A percentile compares a stretch with the other conserved stretches of the same genome.
phyloP scores from a whole-genome alignment of 2,888 invertebrate genomes.

The Acanthosepion pharaonis region DNA sequence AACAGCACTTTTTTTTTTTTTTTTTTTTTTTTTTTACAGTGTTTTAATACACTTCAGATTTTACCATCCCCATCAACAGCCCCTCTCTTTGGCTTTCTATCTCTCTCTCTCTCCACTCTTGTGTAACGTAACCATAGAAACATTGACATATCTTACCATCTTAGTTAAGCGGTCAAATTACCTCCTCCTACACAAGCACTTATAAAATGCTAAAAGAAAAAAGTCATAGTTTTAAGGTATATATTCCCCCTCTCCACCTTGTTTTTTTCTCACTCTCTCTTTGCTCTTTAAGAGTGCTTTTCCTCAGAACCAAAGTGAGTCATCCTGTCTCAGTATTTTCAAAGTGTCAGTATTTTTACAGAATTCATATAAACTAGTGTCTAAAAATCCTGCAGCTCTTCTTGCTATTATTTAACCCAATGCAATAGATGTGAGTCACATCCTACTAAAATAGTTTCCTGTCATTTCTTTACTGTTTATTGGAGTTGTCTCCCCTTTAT shows the following conservation, averaged over 20 bases:
- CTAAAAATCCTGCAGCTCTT: not conserved
- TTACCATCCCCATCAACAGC: not conserved
- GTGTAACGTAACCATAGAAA: constrained; percentile 23
- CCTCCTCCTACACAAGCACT: constrained; percentile 15
- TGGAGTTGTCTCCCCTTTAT: not conserved
- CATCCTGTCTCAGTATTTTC: constrained; percentile 2
- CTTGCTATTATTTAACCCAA: not conserved
- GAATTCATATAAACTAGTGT: not conserved
- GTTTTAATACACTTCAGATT: constrained; percentile 12
- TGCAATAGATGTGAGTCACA: not conserved
- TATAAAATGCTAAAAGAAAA: not conserved
- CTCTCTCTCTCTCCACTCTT: not conserved
- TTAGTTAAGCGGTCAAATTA: not conserved
- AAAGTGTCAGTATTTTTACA: not conserved
- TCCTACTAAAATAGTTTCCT: not conserved
- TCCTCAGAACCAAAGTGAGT: not conserved
- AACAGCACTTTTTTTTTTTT: not conserved
- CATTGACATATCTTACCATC: constrained; percentile 15
- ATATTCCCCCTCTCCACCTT: not conserved
- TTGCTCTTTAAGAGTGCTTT: not conserved
- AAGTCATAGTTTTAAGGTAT: not conserved
- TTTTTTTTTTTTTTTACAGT: not conserved
- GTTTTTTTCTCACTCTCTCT: not conserved
- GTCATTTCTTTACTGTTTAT: not conserved
- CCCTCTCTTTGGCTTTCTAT: too few relatives aligned